These are phyloP conservation scores for Caenorhabditis inopinata DNA, from an alignment of 1,140 invertebrate species.

Conservation along the genomic window DNA sequence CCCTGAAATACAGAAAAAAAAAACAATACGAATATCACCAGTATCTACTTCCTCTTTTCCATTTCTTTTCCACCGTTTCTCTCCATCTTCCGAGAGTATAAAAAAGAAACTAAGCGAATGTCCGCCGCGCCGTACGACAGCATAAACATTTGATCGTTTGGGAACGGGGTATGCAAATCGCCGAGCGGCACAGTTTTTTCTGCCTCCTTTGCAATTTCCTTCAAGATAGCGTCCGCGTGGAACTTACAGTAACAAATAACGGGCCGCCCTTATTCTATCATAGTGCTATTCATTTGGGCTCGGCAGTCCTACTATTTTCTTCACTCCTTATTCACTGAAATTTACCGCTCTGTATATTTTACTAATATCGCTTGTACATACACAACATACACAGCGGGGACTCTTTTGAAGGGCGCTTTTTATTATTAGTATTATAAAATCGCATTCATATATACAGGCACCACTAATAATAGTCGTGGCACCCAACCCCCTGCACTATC, in stretches of 20 bases:
- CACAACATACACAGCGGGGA: slow-evolving; percentile 13
- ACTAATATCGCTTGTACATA: slow-evolving; percentile 17
- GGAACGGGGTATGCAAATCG: slow-evolving; percentile 29
- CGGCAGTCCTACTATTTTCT: too few species aligned
- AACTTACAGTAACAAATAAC: not conserved
- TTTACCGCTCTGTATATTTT: too few species aligned
- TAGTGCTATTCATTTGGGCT: too few species aligned
- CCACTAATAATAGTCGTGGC: slow-evolving; percentile 24
- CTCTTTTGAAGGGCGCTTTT: not conserved
- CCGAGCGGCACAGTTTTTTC: not conserved
- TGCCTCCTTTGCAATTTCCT: not conserved
- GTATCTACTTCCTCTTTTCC: not conserved
- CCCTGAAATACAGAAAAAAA: slow-evolving; percentile 39
- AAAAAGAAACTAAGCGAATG: not conserved
- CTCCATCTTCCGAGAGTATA: not conserved
- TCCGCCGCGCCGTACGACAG: slow-evolving; percentile 8
- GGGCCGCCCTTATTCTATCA: not conserved
- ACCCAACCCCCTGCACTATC: not conserved
- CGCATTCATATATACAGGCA: not conserved
- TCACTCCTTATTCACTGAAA: too few species aligned
- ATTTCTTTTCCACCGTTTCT: not conserved
- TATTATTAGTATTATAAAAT: slow-evolving; percentile 24
- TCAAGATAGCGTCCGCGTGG: not conserved
- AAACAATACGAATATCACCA: not conserved
- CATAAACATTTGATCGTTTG: slow-evolving; percentile 33